Percentiles rank a stretch among this genome's conserved stretches.
phyloP scores from a whole-genome alignment of 2,113 vertebrate species.

The Hydrolagus affinis region DNA sequence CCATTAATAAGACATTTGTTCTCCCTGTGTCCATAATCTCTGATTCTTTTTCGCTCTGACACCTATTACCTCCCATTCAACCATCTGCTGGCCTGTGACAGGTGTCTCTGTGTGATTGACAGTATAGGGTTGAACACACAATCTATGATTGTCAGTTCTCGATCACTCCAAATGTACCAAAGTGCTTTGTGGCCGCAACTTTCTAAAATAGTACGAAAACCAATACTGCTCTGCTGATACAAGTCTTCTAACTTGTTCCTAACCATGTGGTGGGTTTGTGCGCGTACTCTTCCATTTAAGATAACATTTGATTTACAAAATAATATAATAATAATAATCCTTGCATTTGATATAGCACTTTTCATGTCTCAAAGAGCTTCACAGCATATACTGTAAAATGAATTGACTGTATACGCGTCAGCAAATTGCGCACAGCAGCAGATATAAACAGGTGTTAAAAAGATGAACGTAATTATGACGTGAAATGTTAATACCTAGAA shows the following conservation, averaged over 20 bases:
- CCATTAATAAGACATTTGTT: background rate
- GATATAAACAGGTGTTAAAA: too few relatives aligned
- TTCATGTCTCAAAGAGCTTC: too few relatives aligned
- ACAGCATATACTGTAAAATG: too few relatives aligned
- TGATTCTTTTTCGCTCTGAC: background rate
- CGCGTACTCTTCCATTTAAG: too few relatives aligned
- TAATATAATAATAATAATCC: too few relatives aligned
- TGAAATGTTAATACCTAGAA: too few relatives aligned
- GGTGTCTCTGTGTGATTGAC: slow-evolving; percentile 1
- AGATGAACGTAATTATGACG: too few relatives aligned
- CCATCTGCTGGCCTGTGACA: slow-evolving; percentile 19
- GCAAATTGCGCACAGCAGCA: too few relatives aligned
- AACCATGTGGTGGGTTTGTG: too few relatives aligned
- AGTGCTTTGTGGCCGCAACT: background rate
- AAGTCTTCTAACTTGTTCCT: background rate
- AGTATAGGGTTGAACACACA: slow-evolving; percentile 3
- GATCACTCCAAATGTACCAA: slow-evolving; percentile 9
- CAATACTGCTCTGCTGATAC: background rate
- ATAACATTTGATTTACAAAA: too few relatives aligned
- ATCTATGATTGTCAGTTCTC: background rate
- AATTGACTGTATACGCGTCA: too few relatives aligned
- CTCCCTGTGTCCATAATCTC: background rate
- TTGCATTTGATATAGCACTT: too few relatives aligned
- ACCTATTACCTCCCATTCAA: background rate
- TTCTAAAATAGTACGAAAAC: background rate